These are phyloP conservation scores for Callorhinus ursinus DNA, from an alignment of 2,113 vertebrate species.

Conservation along the genomic window DNA sequence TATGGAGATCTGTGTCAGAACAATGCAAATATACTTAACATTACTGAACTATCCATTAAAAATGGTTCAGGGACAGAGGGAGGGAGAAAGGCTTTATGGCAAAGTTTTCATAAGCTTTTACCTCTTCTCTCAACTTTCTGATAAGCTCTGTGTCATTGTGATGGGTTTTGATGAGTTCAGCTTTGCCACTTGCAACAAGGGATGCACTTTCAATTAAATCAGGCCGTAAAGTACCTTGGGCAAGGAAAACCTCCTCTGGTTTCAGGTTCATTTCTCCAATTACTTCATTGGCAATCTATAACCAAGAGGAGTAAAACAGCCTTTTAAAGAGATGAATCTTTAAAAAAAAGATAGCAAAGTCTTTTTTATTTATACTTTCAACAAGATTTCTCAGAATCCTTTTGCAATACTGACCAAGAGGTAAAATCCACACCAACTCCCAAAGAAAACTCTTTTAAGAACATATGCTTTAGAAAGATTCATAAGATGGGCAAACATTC, in stretches of 20 bases:
- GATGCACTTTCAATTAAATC: conserved; percentile 99
- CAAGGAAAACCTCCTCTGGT: conserved; percentile 97
- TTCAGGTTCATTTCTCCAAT: conserved; percentile 99
- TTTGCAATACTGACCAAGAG: neutral
- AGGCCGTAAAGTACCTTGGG: conserved; percentile 96
- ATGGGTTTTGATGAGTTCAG: conserved; percentile 98
- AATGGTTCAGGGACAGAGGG: neutral
- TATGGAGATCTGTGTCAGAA: neutral
- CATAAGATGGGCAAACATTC: neutral
- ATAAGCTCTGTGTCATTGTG: conserved; percentile 99
- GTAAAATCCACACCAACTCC: neutral
- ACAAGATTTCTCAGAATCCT: conserved; percentile 28
- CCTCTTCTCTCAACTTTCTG: conserved; percentile 97
- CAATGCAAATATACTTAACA: neutral
- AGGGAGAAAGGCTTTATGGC: neutral
- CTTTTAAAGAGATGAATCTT: neutral
- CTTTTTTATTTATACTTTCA: neutral
- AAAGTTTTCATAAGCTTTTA: conserved; percentile 68
- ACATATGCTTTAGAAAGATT: neutral
- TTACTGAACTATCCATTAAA: neutral
- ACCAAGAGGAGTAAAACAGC: neutral
- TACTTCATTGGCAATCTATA: conserved; percentile 97
- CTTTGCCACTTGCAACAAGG: conserved; percentile 95
- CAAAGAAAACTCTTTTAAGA: conserved; percentile 39
- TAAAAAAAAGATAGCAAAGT: neutral